Evolutionary conservation across 2,888 invertebrate species (phyloP).

Genomic region (Hirudinaria manillensis): DNA sequence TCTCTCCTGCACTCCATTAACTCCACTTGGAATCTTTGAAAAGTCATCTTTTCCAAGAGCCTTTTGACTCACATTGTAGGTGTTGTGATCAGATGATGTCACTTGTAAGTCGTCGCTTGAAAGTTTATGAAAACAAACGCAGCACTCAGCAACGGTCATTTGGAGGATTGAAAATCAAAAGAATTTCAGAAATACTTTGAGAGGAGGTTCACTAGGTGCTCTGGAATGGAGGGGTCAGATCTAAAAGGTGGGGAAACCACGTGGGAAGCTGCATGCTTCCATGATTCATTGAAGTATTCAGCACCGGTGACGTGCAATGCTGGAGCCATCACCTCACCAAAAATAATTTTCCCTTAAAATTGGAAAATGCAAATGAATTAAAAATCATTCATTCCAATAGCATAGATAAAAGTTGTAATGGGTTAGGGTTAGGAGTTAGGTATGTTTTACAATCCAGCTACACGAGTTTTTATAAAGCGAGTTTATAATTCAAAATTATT

Average conservation of each 20-base stretch:
- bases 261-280: slow-evolving; percentile 86
- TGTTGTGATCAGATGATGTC: slow-evolving; percentile 92
- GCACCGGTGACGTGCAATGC: slow-evolving; percentile 70
- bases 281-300: slow-evolving; percentile 77
- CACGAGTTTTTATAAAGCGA: too few species aligned
- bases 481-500: too few species aligned
- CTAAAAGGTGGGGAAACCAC: slow-evolving; percentile 89
- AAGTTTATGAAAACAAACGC: not conserved
- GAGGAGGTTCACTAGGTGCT: slow-evolving; percentile 74
- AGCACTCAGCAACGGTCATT: not conserved
- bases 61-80: slow-evolving; percentile 85
- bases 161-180: not conserved
- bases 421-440: too few species aligned
- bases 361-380: not conserved
- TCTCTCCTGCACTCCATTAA: slow-evolving; percentile 91
- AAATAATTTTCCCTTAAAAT: slow-evolving; percentile 64
- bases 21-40: slow-evolving; percentile 86
- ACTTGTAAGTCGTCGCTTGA: slow-evolving; percentile 80
- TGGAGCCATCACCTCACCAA: slow-evolving; percentile 86
- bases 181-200: slow-evolving; percentile 67
- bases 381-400: not conserved
- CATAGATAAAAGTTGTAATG: not conserved
- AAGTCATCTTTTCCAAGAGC: slow-evolving; percentile 80
- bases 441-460: too few species aligned
- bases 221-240: slow-evolving; percentile 80